Conservation (phyloP, 2,888 invertebrate genomes). For the Melanotus villosus region DNA sequence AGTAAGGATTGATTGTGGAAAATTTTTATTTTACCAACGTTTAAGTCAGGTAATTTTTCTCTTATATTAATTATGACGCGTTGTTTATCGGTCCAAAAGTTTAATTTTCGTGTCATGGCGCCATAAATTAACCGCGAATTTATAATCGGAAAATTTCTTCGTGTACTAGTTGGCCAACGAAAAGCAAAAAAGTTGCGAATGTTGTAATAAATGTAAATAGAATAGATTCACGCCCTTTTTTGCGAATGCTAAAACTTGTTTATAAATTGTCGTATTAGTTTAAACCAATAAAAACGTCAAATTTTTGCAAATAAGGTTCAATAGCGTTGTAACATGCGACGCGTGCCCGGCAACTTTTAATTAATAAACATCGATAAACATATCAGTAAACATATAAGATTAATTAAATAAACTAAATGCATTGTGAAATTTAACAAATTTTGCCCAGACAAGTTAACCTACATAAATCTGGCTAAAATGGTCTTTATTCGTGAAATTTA, state of each 20-base stretch:
- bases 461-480: conserved; percentile 29
- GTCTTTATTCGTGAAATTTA: conserved; percentile 16
- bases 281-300: neutral
- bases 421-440: conserved; percentile 39
- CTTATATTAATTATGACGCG: no score
- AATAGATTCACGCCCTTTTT: neutral
- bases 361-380: conserved; percentile 11
- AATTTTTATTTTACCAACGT: neutral
- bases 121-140: no score
- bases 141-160: no score
- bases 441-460: conserved; percentile 41
- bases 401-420: conserved; percentile 35
- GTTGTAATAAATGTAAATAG: no score
- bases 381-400: conserved; percentile 23
- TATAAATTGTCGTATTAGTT: neutral
- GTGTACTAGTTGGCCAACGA: no score
- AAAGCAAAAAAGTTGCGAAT: no score
- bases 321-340: neutral
- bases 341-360: conserved; percentile 1
- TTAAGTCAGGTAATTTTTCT: no score
- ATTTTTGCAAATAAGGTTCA: neutral
- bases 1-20: neutral
- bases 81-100: no score
- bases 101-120: no score
- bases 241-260: neutral